phyloP scores from a whole-genome alignment of 2,797 vertebrate genomes.

The Acanthiza pusilla region DNA sequence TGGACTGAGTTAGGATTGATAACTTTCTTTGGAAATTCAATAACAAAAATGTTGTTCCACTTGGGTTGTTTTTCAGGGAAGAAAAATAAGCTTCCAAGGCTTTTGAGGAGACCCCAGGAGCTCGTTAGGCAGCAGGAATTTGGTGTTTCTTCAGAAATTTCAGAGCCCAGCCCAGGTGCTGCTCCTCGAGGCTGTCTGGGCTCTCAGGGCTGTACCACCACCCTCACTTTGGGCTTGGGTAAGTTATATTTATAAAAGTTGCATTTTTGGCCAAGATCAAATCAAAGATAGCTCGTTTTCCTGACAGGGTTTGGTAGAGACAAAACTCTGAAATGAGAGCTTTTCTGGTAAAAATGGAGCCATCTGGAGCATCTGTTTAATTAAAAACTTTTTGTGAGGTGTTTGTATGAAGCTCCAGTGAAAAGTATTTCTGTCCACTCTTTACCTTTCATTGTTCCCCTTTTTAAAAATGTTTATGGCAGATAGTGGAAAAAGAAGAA shows the following conservation, averaged over 20 bases:
- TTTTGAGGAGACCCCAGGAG: neutral
- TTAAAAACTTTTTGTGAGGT: neutral
- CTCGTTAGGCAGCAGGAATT: neutral
- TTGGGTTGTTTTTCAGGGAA: too few species aligned
- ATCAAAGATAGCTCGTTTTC: neutral
- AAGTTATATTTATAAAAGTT: neutral
- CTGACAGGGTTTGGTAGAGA: neutral
- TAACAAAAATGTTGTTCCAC: neutral
- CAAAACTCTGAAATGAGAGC: neutral
- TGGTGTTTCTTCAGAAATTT: too few species aligned
- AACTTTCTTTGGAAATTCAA: neutral
- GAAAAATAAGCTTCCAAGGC: neutral
- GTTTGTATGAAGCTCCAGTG: neutral
- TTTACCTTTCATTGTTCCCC: neutral
- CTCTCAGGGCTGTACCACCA: too few species aligned
- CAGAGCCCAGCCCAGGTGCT: neutral
- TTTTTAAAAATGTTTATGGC: neutral
- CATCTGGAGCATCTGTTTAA: neutral
- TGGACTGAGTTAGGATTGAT: neutral
- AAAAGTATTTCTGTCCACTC: neutral
- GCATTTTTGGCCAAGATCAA: neutral
- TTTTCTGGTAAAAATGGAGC: neutral
- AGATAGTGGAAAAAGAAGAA: neutral
- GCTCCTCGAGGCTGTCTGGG: too few species aligned
- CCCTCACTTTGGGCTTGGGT: fast-evolving